These are phyloP conservation scores for Glaucopsyche alexis DNA, from an alignment of 2,888 invertebrate genomes.

Conservation along the genomic window DNA sequence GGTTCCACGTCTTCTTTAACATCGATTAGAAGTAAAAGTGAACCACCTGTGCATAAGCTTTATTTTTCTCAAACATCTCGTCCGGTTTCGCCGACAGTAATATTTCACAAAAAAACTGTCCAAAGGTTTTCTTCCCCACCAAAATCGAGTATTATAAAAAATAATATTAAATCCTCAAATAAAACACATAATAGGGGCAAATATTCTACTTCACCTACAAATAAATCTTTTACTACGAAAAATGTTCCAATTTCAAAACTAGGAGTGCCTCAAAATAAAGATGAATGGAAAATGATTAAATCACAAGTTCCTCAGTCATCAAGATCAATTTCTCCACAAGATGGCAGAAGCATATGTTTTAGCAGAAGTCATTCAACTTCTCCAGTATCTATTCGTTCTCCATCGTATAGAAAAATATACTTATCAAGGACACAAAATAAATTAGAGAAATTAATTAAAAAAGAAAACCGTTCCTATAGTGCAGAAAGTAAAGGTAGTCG, in stretches of 20 bases:
- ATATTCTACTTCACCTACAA: no score
- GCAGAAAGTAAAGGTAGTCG: conserved; percentile 71
- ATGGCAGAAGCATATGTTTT: conserved; percentile 44
- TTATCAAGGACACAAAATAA: conserved; percentile 67
- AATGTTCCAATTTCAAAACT: neutral
- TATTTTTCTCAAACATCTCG: conserved; percentile 75
- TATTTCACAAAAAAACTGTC: conserved; percentile 57
- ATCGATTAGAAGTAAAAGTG: conserved; percentile 81
- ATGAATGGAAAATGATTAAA: conserved; percentile 51
- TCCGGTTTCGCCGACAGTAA: conserved; percentile 65
- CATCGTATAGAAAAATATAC: conserved; percentile 83
- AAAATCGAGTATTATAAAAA: conserved; percentile 57
- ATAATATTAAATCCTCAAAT: neutral
- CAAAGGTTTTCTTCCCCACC: conserved; percentile 54
- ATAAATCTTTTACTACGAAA: neutral
- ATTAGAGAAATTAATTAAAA: conserved; percentile 53
- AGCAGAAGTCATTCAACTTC: conserved; percentile 75
- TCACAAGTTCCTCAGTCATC: conserved; percentile 68
- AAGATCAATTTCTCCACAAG: conserved; percentile 65
- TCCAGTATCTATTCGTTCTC: conserved; percentile 82
- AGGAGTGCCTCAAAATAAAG: conserved; percentile 27
- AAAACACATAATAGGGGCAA: no score
- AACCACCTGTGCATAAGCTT: conserved; percentile 80
- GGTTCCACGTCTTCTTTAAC: conserved; percentile 72
- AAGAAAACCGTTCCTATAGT: conserved; percentile 82